A percentile compares a stretch with the other conserved stretches of the same genome.
These are phyloP conservation scores for Ptyas mucosa DNA, from an alignment of 2,113 vertebrate genomes.

Conservation along the genomic window DNA sequence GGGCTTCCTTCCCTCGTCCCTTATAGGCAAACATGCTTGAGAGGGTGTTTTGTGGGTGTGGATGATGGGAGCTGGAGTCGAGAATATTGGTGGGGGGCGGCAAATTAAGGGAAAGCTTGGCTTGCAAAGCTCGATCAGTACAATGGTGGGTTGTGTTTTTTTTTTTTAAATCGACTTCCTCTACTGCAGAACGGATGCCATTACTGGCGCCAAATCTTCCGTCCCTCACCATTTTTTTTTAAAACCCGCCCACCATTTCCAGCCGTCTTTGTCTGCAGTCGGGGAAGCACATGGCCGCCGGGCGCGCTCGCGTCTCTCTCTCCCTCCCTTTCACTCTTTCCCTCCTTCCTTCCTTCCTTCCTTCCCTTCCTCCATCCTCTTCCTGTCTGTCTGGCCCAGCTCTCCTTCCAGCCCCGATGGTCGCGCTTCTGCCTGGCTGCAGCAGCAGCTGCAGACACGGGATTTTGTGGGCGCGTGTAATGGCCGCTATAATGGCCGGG, in stretches of 20 bases:
- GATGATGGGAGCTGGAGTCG: not conserved
- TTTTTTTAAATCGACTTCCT: not conserved
- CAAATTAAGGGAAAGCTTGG: not conserved
- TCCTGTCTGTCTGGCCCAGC: not conserved
- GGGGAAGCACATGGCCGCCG: not conserved
- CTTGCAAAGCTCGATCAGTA: not conserved
- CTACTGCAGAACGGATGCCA: not conserved
- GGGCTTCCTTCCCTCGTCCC: not conserved
- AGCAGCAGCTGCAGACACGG: not conserved
- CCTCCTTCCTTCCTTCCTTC: no score
- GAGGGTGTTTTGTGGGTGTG: not conserved
- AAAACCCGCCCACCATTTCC: not conserved
- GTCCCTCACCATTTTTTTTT: not conserved
- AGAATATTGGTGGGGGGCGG: not conserved
- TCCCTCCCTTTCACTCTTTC: not conserved
- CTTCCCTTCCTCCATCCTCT: not conserved
- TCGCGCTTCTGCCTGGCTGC: not conserved
- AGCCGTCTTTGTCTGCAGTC: slow-evolving; percentile 10
- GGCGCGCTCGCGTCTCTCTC: not conserved
- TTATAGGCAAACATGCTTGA: not conserved
- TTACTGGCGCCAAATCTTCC: not conserved
- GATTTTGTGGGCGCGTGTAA: not conserved
- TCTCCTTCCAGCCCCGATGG: not conserved
- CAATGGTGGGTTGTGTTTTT: not conserved
- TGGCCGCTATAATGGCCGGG: slow-evolving; percentile 4